Conservation (phyloP, 2,888 invertebrate species). For the Thera britannica region DNA sequence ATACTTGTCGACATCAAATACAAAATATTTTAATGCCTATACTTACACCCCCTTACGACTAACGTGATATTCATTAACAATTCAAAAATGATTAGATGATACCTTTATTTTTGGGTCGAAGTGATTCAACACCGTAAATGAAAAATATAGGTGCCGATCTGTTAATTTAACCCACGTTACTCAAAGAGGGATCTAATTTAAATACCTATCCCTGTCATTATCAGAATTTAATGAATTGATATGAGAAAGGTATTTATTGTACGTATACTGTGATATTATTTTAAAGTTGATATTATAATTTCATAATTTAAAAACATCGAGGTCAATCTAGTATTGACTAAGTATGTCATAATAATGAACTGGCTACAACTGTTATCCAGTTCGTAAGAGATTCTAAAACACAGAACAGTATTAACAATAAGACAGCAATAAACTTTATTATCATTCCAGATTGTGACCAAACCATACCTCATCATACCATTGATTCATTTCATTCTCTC, state of each 20-base stretch:
- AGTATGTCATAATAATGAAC: slow-evolving; percentile 10
- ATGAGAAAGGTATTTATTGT: slow-evolving; percentile 29
- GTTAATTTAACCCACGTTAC: slow-evolving; percentile 13
- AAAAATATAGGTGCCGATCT: not conserved
- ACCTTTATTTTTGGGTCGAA: not conserved
- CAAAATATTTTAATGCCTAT: slow-evolving; percentile 17
- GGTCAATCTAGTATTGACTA: slow-evolving; percentile 27
- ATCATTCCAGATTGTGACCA: slow-evolving; percentile 23
- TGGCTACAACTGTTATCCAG: slow-evolving; percentile 22
- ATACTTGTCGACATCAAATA: slow-evolving; percentile 27
- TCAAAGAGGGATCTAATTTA: slow-evolving; percentile 10
- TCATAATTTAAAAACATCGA: slow-evolving; percentile 22
- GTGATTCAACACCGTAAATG: not conserved
- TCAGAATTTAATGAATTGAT: slow-evolving; percentile 30
- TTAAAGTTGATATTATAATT: slow-evolving; percentile 22
- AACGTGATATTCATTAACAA: slow-evolving; percentile 11
- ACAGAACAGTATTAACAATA: slow-evolving; percentile 5
- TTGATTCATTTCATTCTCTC: slow-evolving; percentile 29
- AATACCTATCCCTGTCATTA: slow-evolving; percentile 30
- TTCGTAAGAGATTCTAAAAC: slow-evolving; percentile 22
- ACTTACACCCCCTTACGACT: slow-evolving; percentile 8
- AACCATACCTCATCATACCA: slow-evolving; percentile 33
- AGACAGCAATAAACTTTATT: slow-evolving; percentile 12
- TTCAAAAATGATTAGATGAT: not conserved
- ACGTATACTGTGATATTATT: slow-evolving; percentile 23